Evolutionary conservation across 2,888 invertebrate species (phyloP).

Genomic region (Gibbula magus): DNA sequence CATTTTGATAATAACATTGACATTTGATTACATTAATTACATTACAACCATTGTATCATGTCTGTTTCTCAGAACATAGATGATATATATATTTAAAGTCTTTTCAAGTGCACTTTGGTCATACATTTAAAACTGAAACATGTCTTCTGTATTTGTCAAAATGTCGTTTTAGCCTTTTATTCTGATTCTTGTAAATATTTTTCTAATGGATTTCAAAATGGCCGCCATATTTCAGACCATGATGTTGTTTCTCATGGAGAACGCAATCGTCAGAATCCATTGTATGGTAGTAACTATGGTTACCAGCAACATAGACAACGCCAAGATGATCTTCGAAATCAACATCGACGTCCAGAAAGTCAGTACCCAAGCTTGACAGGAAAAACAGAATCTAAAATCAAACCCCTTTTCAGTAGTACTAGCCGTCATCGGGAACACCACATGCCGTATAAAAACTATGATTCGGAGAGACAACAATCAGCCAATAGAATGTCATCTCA

Average conservation of each 20-base stretch:
- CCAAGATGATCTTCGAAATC: neutral
- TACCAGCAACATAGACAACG: neutral
- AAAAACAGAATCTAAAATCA: neutral
- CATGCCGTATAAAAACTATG: neutral
- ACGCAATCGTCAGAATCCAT: neutral
- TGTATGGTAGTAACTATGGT: conserved; percentile 5
- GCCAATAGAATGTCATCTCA: too few species aligned
- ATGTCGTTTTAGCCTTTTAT: neutral
- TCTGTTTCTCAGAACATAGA: too few species aligned
- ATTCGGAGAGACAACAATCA: too few species aligned
- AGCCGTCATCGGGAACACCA: neutral
- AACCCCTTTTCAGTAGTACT: neutral
- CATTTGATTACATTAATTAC: too few species aligned
- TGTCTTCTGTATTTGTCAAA: too few species aligned
- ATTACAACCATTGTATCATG: too few species aligned
- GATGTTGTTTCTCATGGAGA: neutral
- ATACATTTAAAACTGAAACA: too few species aligned
- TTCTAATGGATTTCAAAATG: neutral
- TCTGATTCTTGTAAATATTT: neutral
- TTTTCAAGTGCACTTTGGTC: too few species aligned
- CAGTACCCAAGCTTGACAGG: neutral
- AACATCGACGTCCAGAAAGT: neutral
- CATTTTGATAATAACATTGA: too few species aligned
- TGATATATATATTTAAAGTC: too few species aligned
- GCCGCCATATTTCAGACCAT: neutral